phyloP scores from a whole-genome alignment of 2,888 invertebrate genomes.

The Eucera pruinosa region DNA sequence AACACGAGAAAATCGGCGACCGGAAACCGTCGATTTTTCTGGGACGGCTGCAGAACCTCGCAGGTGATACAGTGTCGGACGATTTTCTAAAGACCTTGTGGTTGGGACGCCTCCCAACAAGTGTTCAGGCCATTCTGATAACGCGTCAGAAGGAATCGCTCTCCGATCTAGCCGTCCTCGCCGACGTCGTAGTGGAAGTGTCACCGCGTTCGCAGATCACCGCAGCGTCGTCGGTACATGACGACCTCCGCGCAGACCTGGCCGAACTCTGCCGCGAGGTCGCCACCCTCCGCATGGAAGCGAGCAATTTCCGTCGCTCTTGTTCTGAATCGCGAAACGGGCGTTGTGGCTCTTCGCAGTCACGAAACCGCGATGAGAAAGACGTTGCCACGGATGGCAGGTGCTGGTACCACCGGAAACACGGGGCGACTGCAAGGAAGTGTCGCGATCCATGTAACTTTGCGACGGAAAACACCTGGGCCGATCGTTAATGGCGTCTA shows the following conservation, averaged over 20 bases:
- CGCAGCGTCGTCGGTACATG: not conserved
- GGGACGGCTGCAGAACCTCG: not conserved
- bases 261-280: not conserved
- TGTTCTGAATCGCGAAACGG: not conserved
- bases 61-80: not conserved
- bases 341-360: not conserved
- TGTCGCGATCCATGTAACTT: not conserved
- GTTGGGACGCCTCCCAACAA: not conserved
- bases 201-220: not conserved
- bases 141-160: not conserved
- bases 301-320: not conserved
- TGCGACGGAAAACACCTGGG: not conserved
- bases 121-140: not conserved
- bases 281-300: not conserved
- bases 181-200: constrained; percentile 1
- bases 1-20: constrained; percentile 15
- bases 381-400: not conserved
- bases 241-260: not conserved
- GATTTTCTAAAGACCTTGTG: not conserved
- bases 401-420: not conserved
- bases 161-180: not conserved
- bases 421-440: not conserved
- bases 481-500: not conserved
- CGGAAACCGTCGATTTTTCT: not conserved
- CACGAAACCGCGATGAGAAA: not conserved